Evolutionary conservation across 2,888 invertebrate species (phyloP).

Genomic region (Acholoe squamosa): DNA sequence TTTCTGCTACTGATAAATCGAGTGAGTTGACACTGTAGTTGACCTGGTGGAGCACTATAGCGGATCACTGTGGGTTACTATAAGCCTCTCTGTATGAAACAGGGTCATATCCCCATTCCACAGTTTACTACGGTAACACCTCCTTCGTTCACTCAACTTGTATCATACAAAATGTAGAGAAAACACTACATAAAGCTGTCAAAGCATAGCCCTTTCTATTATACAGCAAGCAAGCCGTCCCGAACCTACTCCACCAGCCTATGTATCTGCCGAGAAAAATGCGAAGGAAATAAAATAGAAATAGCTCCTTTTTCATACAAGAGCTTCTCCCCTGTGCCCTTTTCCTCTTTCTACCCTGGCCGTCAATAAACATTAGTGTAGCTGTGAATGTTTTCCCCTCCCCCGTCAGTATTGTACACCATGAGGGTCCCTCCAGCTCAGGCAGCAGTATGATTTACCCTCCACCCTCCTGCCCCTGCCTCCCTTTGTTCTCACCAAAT

Average conservation of each 20-base stretch:
- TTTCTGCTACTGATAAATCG: too few relatives aligned
- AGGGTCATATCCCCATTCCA: not conserved
- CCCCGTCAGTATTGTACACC: not conserved
- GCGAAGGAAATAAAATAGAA: too few relatives aligned
- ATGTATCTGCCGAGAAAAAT: not conserved
- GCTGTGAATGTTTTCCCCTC: not conserved
- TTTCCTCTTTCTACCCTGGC: not conserved
- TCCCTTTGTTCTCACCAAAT: slow-evolving; percentile 38
- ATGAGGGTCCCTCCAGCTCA: not conserved
- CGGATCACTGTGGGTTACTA: not conserved
- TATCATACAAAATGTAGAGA: not conserved
- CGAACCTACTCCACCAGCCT: too few relatives aligned
- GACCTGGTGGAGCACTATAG: not conserved
- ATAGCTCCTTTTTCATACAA: too few relatives aligned
- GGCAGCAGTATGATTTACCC: not conserved
- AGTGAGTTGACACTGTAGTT: too few relatives aligned
- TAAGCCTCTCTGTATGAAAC: not conserved
- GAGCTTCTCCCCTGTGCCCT: not conserved
- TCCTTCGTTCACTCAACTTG: not conserved
- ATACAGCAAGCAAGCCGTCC: not conserved
- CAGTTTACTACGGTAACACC: not conserved
- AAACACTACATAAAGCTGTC: not conserved
- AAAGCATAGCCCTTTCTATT: not conserved
- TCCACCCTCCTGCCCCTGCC: not conserved
- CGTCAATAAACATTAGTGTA: slow-evolving; percentile 42